phyloP scores from a whole-genome alignment of 2,113 vertebrate genomes.

The Oxyura jamaicensis region DNA sequence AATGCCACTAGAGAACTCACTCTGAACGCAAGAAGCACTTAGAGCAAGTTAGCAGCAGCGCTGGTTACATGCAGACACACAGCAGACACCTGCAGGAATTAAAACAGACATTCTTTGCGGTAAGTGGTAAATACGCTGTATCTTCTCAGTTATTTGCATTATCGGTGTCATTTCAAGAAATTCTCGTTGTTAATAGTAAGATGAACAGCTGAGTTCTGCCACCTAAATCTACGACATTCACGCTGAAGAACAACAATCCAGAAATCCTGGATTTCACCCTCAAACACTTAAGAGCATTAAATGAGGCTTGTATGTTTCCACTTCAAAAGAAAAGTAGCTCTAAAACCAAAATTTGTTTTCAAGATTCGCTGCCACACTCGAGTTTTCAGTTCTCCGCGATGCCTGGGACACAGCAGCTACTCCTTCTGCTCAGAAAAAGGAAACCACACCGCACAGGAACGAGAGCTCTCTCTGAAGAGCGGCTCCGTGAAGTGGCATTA shows the following conservation, averaged over 20 bases:
- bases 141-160: constrained; percentile 24
- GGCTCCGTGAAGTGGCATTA: background rate
- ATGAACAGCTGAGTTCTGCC: constrained; percentile 71
- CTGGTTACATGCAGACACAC: constrained; percentile 41
- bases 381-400: background rate
- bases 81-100: constrained; percentile 54
- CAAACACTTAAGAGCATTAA: constrained; percentile 55
- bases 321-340: background rate
- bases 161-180: constrained; percentile 30
- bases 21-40: background rate
- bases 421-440: background rate
- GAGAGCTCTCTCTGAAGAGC: background rate
- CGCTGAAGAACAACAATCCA: constrained; percentile 52
- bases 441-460: background rate
- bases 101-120: constrained; percentile 28
- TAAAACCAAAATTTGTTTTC: background rate
- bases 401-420: background rate
- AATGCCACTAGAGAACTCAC: background rate
- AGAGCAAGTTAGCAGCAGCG: constrained; percentile 1
- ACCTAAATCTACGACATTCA: constrained; percentile 64
- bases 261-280: constrained; percentile 54
- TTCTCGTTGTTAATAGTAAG: constrained; percentile 76
- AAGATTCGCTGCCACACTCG: background rate
- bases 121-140: background rate
- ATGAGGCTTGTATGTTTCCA: constrained; percentile 54